Percentiles rank a stretch among this genome's conserved stretches.
Conservation (phyloP, 2,797 vertebrate species). For the Mallotus villosus region DNA sequence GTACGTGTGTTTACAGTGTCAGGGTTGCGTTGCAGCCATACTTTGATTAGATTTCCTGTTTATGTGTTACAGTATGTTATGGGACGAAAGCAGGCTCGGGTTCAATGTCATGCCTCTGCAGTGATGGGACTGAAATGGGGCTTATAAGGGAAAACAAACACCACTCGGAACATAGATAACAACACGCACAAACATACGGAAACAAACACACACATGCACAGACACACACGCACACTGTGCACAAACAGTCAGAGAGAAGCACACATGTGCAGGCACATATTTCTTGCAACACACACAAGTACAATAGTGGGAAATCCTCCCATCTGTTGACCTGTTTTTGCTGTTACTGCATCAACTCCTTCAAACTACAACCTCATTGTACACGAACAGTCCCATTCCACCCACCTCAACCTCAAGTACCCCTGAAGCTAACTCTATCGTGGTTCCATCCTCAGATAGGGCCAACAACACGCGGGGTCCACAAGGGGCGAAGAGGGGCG, state of each 20-base stretch:
- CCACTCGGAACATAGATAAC: not conserved
- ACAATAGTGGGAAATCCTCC: conserved; percentile 12
- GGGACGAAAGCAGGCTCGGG: conserved; percentile 42
- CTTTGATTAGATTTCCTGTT: conserved; percentile 70
- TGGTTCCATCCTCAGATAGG: too few relatives aligned
- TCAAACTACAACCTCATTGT: not conserved
- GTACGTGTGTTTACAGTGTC: conserved; percentile 58
- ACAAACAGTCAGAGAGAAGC: conserved; percentile 3
- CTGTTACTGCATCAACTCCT: not conserved
- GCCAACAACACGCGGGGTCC: too few relatives aligned
- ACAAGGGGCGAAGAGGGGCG: too few relatives aligned
- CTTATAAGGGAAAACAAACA: conserved; percentile 55
- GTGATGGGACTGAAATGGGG: conserved; percentile 24
- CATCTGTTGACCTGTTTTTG: conserved; percentile 35
- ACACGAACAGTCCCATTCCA: conserved; percentile 12
- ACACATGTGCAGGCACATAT: not conserved
- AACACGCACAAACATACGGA: not conserved
- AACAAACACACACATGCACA: too few relatives aligned
- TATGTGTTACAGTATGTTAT: conserved; percentile 45
- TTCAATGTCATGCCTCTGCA: conserved; percentile 49
- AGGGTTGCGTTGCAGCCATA: conserved; percentile 46
- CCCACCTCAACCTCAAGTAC: not conserved
- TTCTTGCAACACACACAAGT: conserved; percentile 3
- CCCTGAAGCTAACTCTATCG: conserved; percentile 22
- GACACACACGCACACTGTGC: not conserved